phyloP scores from a whole-genome alignment of 1,140 invertebrate genomes.

The Drosophila orena region DNA sequence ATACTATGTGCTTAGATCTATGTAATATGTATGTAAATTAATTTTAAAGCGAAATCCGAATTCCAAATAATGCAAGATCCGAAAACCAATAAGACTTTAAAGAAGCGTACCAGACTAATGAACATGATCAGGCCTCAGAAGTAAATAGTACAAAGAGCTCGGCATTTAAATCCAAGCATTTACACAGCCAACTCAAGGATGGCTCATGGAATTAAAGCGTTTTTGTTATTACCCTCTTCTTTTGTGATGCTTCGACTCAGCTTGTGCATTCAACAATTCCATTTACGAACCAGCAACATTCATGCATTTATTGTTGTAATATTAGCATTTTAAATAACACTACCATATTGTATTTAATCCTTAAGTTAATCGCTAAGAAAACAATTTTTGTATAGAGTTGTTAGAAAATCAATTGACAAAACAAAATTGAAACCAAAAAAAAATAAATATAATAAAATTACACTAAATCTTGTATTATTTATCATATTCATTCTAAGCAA shows the following conservation, averaged over 20 bases:
- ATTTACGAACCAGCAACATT: constrained; percentile 28
- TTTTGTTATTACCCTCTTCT: constrained; percentile 19
- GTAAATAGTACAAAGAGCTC: constrained; percentile 72
- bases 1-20: constrained; percentile 57
- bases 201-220: constrained; percentile 14
- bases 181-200: constrained; percentile 27
- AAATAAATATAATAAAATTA: constrained; percentile 45
- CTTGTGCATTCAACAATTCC: constrained; percentile 26
- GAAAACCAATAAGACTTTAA: constrained; percentile 58
- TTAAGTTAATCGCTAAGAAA: constrained; percentile 35
- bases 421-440: constrained; percentile 70
- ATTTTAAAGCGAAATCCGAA: constrained; percentile 31
- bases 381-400: constrained; percentile 76
- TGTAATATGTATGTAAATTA: constrained; percentile 20
- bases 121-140: constrained; percentile 49
- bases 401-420: constrained; percentile 68
- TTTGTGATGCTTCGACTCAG: constrained; percentile 12
- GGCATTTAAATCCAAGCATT: constrained; percentile 9
- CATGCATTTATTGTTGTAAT: constrained; percentile 42
- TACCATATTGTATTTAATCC: constrained; percentile 18
- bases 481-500: no score
- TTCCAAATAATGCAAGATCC: constrained; percentile 41
- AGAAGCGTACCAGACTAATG: constrained; percentile 26
- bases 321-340: constrained; percentile 29
- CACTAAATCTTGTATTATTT: not conserved